A percentile compares a stretch with the other conserved stretches of the same genome.
phyloP scores from a whole-genome alignment of 2,888 invertebrate species.

The Rhopalosiphum nymphaeae region DNA sequence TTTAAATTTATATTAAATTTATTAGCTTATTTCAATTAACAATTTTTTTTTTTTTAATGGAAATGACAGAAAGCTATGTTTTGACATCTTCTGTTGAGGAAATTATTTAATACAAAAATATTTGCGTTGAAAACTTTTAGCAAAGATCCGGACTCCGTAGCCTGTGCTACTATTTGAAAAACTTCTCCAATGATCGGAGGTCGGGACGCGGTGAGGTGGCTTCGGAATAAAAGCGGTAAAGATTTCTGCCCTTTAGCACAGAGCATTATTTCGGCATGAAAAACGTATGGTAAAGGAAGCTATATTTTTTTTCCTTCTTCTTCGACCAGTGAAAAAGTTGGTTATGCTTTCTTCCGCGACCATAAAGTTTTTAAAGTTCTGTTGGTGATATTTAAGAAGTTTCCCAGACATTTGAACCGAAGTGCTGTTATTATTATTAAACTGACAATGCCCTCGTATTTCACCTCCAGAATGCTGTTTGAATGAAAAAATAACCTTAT shows the following conservation, averaged over 20 bases:
- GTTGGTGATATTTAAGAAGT: conserved; percentile 63
- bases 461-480: conserved; percentile 45
- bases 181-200: conserved; percentile 30
- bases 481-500: not conserved
- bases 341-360: conserved; percentile 55
- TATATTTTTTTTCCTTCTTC: conserved; percentile 49
- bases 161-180: conserved; percentile 45
- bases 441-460: conserved; percentile 55
- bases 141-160: not conserved
- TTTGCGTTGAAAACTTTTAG: conserved; percentile 61
- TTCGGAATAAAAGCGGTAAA: conserved; percentile 56
- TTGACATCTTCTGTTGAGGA: conserved; percentile 49
- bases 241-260: conserved; percentile 59
- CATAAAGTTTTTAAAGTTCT: conserved; percentile 63
- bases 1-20: not conserved
- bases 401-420: conserved; percentile 55
- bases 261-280: conserved; percentile 59
- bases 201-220: not conserved
- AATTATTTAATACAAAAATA: conserved; percentile 60
- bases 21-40: conserved; percentile 23
- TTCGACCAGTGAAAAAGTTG: conserved; percentile 56
- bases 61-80: conserved; percentile 40
- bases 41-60: conserved; percentile 8
- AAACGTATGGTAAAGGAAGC: conserved; percentile 58
- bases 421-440: conserved; percentile 62